These are phyloP conservation scores for Morbakka virulenta DNA, from an alignment of 30 jellyfish, hydroid and myxozoan species.

Conservation along the genomic window DNA sequence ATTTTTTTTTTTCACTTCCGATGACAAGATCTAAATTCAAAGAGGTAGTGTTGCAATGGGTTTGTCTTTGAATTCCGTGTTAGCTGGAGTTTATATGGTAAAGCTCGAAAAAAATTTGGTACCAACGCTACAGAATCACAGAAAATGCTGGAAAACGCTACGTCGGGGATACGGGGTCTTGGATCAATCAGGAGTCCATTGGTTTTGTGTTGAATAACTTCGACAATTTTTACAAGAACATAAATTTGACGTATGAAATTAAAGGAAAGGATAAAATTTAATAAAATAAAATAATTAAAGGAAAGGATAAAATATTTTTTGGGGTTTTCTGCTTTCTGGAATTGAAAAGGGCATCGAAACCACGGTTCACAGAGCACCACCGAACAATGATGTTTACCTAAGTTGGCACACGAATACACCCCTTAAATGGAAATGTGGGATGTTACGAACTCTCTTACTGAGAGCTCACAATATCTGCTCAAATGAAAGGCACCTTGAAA, in stretches of 20 bases:
- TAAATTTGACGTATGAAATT: constrained; percentile 9
- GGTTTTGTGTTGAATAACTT: background rate
- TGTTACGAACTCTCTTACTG: constrained; percentile 17
- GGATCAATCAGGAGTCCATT: background rate
- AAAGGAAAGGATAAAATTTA: background rate
- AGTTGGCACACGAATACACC: constrained; percentile 34
- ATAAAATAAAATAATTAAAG: no score
- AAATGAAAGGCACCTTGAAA: constrained; percentile 14
- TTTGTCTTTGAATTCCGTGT: constrained; percentile 34
- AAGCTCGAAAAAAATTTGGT: background rate
- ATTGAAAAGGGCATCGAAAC: background rate
- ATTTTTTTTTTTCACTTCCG: constrained; percentile 1
- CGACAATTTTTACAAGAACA: constrained; percentile 12
- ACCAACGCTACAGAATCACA: background rate
- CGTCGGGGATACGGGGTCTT: constrained; percentile 17
- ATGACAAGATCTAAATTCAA: background rate
- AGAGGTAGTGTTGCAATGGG: constrained; percentile 40
- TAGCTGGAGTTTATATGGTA: constrained; percentile 35
- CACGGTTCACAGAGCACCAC: background rate
- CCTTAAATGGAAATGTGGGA: constrained; percentile 27
- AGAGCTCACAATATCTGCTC: no score
- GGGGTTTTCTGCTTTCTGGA: background rate
- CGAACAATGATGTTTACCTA: background rate
- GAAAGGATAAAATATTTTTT: no score
- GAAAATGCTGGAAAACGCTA: background rate